Base-by-base conservation (phyloP, 2,113 vertebrate species). In the Onychostoma macrolepis region DNA sequence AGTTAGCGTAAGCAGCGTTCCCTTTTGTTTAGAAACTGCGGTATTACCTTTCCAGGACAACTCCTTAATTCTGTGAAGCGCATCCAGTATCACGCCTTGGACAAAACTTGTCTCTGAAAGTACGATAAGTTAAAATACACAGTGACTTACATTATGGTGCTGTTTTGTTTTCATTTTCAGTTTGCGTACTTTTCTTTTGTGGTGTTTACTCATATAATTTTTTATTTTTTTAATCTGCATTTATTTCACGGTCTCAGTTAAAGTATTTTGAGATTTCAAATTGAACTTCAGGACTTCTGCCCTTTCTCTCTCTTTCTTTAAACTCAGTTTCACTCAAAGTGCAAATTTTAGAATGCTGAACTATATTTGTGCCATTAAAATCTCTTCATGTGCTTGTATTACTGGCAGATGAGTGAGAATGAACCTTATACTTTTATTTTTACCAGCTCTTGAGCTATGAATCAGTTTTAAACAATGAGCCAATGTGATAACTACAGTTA, bases 381-480 rank as follows among this genome's bases (percentile, higher is more conserved):
- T 71, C 45, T 50, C 5, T 15, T 83, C 43, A 71, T 48, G 28
- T 33, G 63, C 63, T 69, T 19, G n/a, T 65, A 21, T 65, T 21
- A 45, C 15, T 81, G 43, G 26, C 80, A 83, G 61, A 48, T 24
- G 63, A 50, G 8, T 28, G 21, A 33, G 41, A 67, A 36, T 65
- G 21, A 74, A 38, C 26, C 28, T 61, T 30, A 28, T 12, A 24
- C 6, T 43, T 75, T 84, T 36, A 10, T 26, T 75, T 76, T 75
- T 75, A 41, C 4, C 6, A 21, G 12, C 6, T 48, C 11, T 43
- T 10, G 11, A n/a, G 26, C 19, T 61, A 61, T 61, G 24, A 71
- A 65, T 43, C 75, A 26, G 58, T 80, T 69, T 80, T 48, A 6
- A 85, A 79, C 63, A 58, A 26, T 61, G 78, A 86, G 75, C 74